Conservation (phyloP, 2,888 invertebrate species). For the Drosophila barbarae region DNA sequence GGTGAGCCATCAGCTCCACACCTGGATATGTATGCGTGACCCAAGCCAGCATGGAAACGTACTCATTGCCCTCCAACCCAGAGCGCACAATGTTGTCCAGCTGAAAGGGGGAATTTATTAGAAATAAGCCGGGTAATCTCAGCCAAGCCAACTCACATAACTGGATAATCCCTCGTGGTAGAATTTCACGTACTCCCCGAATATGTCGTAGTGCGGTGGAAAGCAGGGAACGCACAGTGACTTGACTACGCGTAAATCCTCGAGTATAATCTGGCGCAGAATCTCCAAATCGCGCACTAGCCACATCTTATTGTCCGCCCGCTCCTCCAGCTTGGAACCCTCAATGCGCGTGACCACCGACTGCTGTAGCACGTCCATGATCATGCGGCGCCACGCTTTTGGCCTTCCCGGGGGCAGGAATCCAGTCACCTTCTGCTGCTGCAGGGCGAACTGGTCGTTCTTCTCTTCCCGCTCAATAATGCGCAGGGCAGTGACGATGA, state of each 20-base stretch:
- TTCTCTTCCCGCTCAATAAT: constrained; percentile 98
- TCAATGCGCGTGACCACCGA: constrained; percentile 92
- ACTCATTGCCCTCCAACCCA: constrained; percentile 97
- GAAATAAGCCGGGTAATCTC: not conserved
- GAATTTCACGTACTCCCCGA: constrained; percentile 93
- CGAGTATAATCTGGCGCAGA: constrained; percentile 91
- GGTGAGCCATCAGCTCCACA: constrained; percentile 91
- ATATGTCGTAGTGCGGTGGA: constrained; percentile 96
- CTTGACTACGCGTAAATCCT: constrained; percentile 94
- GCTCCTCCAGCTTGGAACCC: constrained; percentile 95
- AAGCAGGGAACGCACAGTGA: constrained; percentile 95
- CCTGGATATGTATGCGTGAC: constrained; percentile 94
- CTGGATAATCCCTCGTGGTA: constrained; percentile 93
- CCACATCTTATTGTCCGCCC: constrained; percentile 96
- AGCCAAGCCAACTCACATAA: constrained; percentile 82
- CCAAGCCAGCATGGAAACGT: constrained; percentile 96
- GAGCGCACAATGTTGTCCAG: constrained; percentile 92
- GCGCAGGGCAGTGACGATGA: constrained; percentile 96
- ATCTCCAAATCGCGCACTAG: constrained; percentile 95
- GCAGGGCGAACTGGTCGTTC: constrained; percentile 91
- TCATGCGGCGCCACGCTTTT: constrained; percentile 93
- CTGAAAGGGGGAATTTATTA: constrained; percentile 77
- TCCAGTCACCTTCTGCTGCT: constrained; percentile 83
- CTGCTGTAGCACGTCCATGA: constrained; percentile 89
- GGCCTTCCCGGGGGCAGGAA: constrained; percentile 97